Evolutionary conservation across 1,140 invertebrate species (phyloP), one percentile per base, ranked within the genome.

Genomic region (Drosophila kurseongensis): DNA sequence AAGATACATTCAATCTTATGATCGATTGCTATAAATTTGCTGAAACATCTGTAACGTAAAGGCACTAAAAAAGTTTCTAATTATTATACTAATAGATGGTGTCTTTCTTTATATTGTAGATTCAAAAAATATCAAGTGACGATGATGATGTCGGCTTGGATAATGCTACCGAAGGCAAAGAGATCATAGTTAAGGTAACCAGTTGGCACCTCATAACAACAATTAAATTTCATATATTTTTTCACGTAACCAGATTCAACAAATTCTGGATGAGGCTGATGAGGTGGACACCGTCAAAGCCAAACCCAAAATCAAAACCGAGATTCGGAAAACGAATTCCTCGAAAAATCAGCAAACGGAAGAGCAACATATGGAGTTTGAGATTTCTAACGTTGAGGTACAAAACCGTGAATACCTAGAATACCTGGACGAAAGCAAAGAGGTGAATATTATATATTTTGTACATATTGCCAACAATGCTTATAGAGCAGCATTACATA

Each of bases 181-280:
- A 72, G 7, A 71, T 72, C 12, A 76, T 76, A 29, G 73, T 75
- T 13, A 76, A 76, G 48, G 73, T 66, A 41, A 5, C 18, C 23
- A 13, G 1, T 8, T n/a, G 4, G 2, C 4, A 27, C 4, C 27
- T 2, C 4, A 16, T 0, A 12, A n/a, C 1, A 4, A 9, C n/a
- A 16, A 14, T 0, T 18, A 38, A 10, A 3, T 6, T 16, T 5
- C 10, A 13, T 45, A 16, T 5, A 14, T 51, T 40, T 3, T 56
- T n/a, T 8, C 5, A 9, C 9, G 13, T 13, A 38, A 7, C 12
- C n/a, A 72, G 68, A 72, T 72, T 13, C 68, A 72, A 50, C 51
- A 72, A 42, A 36, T 72, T 50, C 32, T 72, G 0, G 68, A 71
- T 13, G 44, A 38, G 18, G 36, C 47, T n/a, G 27, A 14, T 18